Percentiles rank a stretch among this genome's conserved stretches.
Evolutionary conservation across 2,888 invertebrate genomes (phyloP).

Genomic region (Drosophila nigritarsus): DNA sequence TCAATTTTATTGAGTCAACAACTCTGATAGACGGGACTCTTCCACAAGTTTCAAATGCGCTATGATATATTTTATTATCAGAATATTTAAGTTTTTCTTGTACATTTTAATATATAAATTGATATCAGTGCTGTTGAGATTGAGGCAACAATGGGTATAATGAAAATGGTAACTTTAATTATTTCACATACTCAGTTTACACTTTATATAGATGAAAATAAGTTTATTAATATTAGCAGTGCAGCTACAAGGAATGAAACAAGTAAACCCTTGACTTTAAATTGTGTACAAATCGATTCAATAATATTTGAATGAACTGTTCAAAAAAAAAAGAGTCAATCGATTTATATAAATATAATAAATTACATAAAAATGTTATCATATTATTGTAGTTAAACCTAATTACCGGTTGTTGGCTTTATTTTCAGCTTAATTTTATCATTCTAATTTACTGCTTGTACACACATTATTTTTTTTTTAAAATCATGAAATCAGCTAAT

Average conservation of each 20-base stretch:
- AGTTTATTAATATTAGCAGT: conserved; percentile 80
- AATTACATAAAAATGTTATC: conserved; percentile 83
- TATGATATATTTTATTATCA: conserved; percentile 35
- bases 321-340: conserved; percentile 72
- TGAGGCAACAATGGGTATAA: conserved; percentile 65
- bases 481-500: conserved; percentile 63
- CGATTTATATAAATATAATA: conserved; percentile 79
- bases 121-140: conserved; percentile 51
- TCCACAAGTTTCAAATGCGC: conserved; percentile 25
- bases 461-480: conserved; percentile 63
- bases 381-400: conserved; percentile 68
- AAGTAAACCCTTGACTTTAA: conserved; percentile 79
- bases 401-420: conserved; percentile 69
- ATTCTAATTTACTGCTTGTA: conserved; percentile 64
- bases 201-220: conserved; percentile 78
- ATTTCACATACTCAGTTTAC: conserved; percentile 78
- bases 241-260: conserved; percentile 83
- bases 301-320: conserved; percentile 65
- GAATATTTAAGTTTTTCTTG: conserved; percentile 30
- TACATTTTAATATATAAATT: conserved; percentile 34
- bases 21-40: not conserved
- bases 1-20: not conserved
- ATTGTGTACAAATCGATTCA: conserved; percentile 74
- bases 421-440: conserved; percentile 64
- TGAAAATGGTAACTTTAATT: conserved; percentile 81